A percentile compares a stretch with the other conserved stretches of the same genome.
These are phyloP conservation scores for Drosophila serrata DNA, from an alignment of 1,140 invertebrate genomes.

Conservation along the genomic window DNA sequence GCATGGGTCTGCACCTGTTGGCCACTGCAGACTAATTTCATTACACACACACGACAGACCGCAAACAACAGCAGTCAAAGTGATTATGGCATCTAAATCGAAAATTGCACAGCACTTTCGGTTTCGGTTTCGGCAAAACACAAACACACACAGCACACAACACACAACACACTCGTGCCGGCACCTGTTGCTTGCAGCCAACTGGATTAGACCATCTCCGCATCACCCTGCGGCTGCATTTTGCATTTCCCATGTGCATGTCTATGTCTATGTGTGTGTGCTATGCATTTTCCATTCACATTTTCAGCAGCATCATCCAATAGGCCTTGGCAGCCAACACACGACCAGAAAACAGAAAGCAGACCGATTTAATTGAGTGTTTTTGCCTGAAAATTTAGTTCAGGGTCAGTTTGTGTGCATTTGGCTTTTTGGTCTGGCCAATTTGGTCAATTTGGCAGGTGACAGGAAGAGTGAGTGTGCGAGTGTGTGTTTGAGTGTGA, in stretches of 20 bases:
- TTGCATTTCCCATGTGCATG: constrained; percentile 19
- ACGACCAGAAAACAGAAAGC: constrained; percentile 24
- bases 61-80: constrained; percentile 47
- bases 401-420: constrained; percentile 69
- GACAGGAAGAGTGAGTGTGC: constrained; percentile 8
- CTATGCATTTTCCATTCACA: constrained; percentile 60
- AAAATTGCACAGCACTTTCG: constrained; percentile 76
- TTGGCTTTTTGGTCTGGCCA: constrained; percentile 64
- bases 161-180: constrained; percentile 5
- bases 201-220: constrained; percentile 63
- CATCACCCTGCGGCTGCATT: constrained; percentile 27
- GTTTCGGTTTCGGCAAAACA: constrained; percentile 45
- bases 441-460: constrained; percentile 65
- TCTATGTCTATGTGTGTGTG: constrained; percentile 2
- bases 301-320: constrained; percentile 51
- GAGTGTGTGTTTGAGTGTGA: constrained; percentile 11
- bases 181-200: constrained; percentile 64
- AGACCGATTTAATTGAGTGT: constrained; percentile 66
- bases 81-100: constrained; percentile 68
- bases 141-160: constrained; percentile 11
- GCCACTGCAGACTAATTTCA: constrained; percentile 62
- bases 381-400: constrained; percentile 70
- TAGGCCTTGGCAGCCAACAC: constrained; percentile 34
- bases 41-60: constrained; percentile 57
- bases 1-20: constrained; percentile 77